Evolutionary conservation across 2,113 vertebrate species (phyloP).

Genomic region (Oncorhynchus masou): DNA sequence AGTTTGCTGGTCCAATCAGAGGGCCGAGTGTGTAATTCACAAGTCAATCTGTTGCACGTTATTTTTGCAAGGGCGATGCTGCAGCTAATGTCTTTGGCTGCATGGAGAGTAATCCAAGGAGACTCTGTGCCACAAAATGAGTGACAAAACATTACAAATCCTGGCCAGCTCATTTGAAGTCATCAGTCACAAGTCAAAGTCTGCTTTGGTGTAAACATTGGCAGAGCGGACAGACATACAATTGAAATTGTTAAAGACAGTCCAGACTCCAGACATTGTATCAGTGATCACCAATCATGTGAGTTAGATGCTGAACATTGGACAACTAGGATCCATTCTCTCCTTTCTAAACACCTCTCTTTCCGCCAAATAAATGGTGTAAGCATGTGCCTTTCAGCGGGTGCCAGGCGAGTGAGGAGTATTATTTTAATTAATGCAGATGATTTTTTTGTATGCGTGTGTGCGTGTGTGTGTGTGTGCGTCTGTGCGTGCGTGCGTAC

Average conservation of each 20-base stretch:
- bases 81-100: no score
- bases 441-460: background rate
- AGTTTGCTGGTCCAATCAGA: no score
- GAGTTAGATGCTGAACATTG: background rate
- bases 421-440: constrained; percentile 30
- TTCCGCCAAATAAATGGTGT: background rate
- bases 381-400: background rate
- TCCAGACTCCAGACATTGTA: background rate
- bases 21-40: no score
- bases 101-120: no score
- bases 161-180: no score
- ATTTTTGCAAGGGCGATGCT: no score
- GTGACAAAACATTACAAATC: no score
- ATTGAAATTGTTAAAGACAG: background rate
- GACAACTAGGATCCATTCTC: background rate
- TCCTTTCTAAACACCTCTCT: constrained; percentile 17
- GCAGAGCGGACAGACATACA: background rate
- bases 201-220: background rate
- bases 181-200: no score
- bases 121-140: no score
- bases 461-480: no score
- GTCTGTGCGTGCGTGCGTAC: no score
- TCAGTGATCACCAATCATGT: background rate
- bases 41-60: no score
- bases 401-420: constrained; percentile 16